These are phyloP conservation scores for Prunella himalayana DNA, from an alignment of 2,113 vertebrate species.

Conservation along the genomic window DNA sequence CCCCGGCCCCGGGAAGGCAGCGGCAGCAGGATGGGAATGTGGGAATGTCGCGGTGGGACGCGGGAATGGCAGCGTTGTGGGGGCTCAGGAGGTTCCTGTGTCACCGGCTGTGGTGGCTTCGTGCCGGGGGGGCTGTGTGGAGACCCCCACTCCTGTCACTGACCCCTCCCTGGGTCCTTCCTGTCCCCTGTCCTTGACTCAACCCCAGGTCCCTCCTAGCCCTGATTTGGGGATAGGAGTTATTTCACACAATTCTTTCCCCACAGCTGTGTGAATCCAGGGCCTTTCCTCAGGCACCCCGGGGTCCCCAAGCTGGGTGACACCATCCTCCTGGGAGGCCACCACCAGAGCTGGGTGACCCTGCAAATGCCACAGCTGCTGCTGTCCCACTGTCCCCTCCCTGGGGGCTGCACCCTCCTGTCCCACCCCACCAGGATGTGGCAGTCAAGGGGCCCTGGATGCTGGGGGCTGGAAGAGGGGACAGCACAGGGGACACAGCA, in stretches of 20 bases:
- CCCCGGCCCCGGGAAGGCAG: not conserved
- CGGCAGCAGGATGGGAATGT: not conserved
- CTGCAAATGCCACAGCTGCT: not conserved
- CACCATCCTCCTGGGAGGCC: not conserved
- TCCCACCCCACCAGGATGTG: not conserved
- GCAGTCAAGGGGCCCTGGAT: not conserved
- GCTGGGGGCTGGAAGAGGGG: not conserved
- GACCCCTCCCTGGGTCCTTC: not conserved
- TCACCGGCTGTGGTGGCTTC: not conserved
- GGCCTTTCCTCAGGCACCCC: not conserved
- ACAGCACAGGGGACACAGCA: not conserved
- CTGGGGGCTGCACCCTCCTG: not conserved
- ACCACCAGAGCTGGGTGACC: rapidly evolving
- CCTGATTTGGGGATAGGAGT: not conserved
- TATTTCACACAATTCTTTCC: not conserved
- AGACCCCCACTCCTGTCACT: not conserved
- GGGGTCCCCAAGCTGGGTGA: not conserved
- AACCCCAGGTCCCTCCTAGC: not conserved
- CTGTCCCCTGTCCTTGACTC: not conserved
- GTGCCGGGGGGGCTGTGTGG: not conserved
- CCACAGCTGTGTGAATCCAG: not conserved
- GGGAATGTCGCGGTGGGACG: not conserved
- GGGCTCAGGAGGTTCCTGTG: not conserved
- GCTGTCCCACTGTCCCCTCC: not conserved
- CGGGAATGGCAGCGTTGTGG: not conserved